phyloP scores from a whole-genome alignment of 2,113 vertebrate genomes.

The Rhynchomys soricoides region DNA sequence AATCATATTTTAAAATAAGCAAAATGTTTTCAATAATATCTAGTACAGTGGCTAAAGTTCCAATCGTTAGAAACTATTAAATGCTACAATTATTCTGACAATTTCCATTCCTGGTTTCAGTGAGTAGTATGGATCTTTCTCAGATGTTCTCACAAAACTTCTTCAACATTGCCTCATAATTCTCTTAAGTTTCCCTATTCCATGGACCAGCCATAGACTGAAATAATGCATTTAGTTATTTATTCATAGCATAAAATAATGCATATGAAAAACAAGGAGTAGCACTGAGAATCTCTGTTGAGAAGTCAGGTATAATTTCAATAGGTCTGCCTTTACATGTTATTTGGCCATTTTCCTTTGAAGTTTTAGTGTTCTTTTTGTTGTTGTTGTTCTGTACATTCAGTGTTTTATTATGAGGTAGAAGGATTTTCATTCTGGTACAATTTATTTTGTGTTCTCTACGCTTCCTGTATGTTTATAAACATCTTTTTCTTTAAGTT shows the following conservation, averaged over 20 bases:
- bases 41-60: neutral
- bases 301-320: no score
- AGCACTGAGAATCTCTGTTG: no score
- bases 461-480: no score
- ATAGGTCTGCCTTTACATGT: no score
- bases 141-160: neutral
- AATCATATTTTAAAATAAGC: neutral
- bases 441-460: no score
- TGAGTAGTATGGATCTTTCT: neutral
- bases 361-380: no score
- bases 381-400: no score
- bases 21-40: neutral
- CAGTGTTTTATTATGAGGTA: no score
- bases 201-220: neutral
- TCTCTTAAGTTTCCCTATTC: neutral
- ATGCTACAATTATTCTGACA: neutral
- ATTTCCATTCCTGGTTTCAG: neutral
- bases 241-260: neutral
- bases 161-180: neutral
- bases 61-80: neutral
- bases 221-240: neutral
- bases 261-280: neutral
- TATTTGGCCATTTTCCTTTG: no score
- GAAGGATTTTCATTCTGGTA: no score
- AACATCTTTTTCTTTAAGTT: no score